A percentile compares a stretch with the other conserved stretches of the same genome.
Conservation (phyloP, 2,797 vertebrate genomes). For the Sitta carolinensis region DNA sequence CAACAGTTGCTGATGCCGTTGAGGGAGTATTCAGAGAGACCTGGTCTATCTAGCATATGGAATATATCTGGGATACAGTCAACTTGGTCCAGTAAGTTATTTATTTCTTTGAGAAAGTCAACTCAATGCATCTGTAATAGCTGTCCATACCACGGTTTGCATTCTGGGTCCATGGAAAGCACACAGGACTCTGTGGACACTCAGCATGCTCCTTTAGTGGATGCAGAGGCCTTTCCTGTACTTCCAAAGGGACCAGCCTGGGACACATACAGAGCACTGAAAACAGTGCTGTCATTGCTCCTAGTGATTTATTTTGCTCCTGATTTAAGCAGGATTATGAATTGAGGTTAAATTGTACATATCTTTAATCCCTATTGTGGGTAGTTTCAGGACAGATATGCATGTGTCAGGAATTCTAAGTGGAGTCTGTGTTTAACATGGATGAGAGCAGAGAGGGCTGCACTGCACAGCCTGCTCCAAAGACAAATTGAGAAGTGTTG, state of each 20-base stretch:
- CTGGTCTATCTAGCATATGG: neutral
- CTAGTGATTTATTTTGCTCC: constrained; percentile 53
- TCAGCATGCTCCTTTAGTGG: neutral
- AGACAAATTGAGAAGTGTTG: neutral
- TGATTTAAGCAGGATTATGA: constrained; percentile 65
- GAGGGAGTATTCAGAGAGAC: neutral
- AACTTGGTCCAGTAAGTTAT: neutral
- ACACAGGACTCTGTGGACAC: neutral
- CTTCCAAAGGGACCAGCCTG: neutral
- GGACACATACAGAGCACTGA: neutral
- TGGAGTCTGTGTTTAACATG: neutral
- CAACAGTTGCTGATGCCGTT: neutral
- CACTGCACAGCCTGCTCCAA: neutral
- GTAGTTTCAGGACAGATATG: constrained; percentile 49
- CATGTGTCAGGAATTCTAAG: constrained; percentile 45
- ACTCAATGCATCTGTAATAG: accelerated
- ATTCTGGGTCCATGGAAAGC: neutral
- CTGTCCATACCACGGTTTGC: neutral
- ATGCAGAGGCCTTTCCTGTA: neutral
- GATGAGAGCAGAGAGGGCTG: neutral
- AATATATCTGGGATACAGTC: neutral
- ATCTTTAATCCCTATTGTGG: constrained; percentile 52
- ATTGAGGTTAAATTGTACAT: constrained; percentile 66
- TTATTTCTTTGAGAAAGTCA: neutral
- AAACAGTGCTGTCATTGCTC: constrained; percentile 25